Evolutionary conservation across 2,113 vertebrate species (phyloP), one percentile per base, ranked within the genome.

Genomic region (Oryzias celebensis): DNA sequence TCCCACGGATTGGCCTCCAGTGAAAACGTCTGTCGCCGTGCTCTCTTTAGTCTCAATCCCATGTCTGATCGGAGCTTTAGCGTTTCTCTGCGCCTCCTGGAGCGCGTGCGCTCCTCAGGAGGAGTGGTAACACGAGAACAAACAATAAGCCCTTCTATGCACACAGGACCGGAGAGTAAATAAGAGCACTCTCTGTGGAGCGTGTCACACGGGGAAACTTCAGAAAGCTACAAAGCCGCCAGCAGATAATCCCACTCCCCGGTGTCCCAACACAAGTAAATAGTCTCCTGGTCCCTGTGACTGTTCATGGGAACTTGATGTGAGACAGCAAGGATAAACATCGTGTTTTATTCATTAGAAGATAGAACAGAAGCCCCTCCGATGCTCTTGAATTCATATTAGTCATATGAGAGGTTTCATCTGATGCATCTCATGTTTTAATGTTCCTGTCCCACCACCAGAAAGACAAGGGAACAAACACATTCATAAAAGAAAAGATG

Each of bases 291-390:
- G 85, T 89, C 86, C 84, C 88, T 55, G 69, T 72, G 81, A 89
- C 87, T 90, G 81, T 91, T 91, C 86, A 84, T 18, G 67, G 83
- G 87, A 84, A 92, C 88, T 84, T 86, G 83, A 81, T 78, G 66
- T 85, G 87, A 85, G 85, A 87, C 79, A 80, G 68, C 75, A 68
- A 89, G 86, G 88, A 92, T 89, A 88, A 90, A 91, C 88, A 91
- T 83, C 71, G 86, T 90, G 88, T 91, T 92, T 91, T 87, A 91
- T 91, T 91, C 90, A 92, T 91, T 89, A 91, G 80, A 85, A 83
- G 65, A 69, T 76, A 86, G 84, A 87, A 87, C 83, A 81, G 80
- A 90, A 87, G 67, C 71, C 75, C 76, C 81, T 89, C 73, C 83
- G 81, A 84, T 85, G 84, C 78, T 53, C 75, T 6, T 81, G 81